A percentile compares a stretch with the other conserved stretches of the same genome.
phyloP scores from a whole-genome alignment of 35 echinoderm and acorn worm genomes.

The Lytechinus pictus region DNA sequence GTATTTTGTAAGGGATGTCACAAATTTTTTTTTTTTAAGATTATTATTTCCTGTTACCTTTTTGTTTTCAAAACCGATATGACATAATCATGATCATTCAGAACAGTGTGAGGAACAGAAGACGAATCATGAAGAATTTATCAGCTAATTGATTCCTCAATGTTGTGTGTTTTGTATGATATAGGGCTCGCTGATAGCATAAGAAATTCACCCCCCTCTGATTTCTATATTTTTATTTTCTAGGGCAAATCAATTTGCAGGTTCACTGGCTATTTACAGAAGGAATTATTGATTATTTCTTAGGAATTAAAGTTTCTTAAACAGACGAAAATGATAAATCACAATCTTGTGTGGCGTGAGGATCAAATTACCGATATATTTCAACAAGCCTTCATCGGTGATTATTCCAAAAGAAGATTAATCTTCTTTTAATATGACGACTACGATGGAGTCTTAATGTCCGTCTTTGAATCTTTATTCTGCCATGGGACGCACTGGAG shows the following conservation, averaged over 20 bases:
- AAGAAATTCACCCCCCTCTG: too few relatives aligned
- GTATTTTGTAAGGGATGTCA: too few relatives aligned
- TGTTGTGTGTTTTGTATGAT: too few relatives aligned
- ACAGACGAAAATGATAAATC: neutral
- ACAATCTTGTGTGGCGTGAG: neutral
- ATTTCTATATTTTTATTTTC: neutral
- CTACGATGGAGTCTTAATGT: neutral
- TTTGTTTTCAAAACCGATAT: too few relatives aligned
- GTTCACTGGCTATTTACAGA: neutral
- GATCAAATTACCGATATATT: neutral
- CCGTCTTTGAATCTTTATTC: neutral
- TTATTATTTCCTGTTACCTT: too few relatives aligned
- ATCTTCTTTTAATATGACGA: neutral
- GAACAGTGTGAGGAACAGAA: too few relatives aligned
- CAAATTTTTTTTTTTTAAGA: too few relatives aligned
- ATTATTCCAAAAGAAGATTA: neutral
- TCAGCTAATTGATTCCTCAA: too few relatives aligned
- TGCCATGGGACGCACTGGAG: neutral
- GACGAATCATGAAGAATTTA: too few relatives aligned
- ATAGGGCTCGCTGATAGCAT: too few relatives aligned
- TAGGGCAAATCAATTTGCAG: neutral
- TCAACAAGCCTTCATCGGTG: neutral
- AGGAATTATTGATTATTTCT: neutral
- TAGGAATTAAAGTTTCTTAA: neutral
- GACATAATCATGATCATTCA: too few relatives aligned